phyloP scores from a whole-genome alignment of 2,888 invertebrate genomes.

The Cremastobaeus sp. region DNA sequence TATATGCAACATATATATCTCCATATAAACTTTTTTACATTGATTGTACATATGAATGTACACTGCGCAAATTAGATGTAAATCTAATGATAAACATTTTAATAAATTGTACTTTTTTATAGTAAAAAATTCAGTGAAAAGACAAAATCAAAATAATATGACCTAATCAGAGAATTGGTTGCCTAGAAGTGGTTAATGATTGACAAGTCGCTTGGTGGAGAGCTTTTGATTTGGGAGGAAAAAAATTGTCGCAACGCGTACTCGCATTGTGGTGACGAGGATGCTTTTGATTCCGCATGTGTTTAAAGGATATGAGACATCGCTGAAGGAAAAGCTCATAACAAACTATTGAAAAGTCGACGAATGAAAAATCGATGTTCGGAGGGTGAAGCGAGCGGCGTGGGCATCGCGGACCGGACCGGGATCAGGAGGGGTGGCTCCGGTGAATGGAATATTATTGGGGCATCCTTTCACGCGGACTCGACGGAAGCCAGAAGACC shows the following conservation, averaged over 20 bases:
- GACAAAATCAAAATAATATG: no score
- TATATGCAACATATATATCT: no score
- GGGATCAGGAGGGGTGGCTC: conserved; percentile 65
- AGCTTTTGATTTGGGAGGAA: background rate
- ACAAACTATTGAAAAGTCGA: conserved; percentile 78
- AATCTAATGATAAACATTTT: no score
- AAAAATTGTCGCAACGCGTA: conserved; percentile 9
- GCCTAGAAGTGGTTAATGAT: background rate
- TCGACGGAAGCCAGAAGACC: conserved; percentile 78
- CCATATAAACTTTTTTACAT: no score
- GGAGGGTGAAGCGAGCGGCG: conserved; percentile 36
- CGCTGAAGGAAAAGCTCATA: conserved; percentile 76
- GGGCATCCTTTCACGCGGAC: conserved; percentile 79
- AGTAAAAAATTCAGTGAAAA: no score
- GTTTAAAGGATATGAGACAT: conserved; percentile 65
- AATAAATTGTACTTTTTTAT: no score
- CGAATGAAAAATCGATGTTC: conserved; percentile 78
- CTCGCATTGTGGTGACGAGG: conserved; percentile 4
- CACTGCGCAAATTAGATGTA: no score
- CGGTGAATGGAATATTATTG: conserved; percentile 79
- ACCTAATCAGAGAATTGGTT: no score
- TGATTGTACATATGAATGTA: no score
- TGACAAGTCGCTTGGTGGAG: background rate
- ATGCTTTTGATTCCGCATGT: conserved; percentile 27
- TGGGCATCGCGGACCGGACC: conserved; percentile 64